These are phyloP conservation scores for Urosaurus nigricauda DNA, from an alignment of 2,797 vertebrate genomes.

Conservation along the genomic window DNA sequence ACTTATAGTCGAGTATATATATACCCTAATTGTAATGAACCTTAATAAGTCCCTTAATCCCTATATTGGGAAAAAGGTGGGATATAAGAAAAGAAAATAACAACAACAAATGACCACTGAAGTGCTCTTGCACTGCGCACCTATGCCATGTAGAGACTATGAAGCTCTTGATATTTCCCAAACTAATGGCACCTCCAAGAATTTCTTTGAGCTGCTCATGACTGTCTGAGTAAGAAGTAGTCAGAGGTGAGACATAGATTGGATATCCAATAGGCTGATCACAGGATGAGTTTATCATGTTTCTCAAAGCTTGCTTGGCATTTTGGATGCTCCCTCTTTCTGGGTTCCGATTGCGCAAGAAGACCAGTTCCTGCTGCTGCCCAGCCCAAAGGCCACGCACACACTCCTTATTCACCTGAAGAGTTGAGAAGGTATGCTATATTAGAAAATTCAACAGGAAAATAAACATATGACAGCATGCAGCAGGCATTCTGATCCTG, in stretches of 20 bases:
- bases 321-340: constrained; percentile 99
- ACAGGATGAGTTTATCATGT: constrained; percentile 99
- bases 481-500: background rate
- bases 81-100: no score
- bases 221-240: constrained; percentile 95
- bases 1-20: background rate
- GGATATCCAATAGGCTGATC: constrained; percentile 99
- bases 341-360: constrained; percentile 95
- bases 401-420: constrained; percentile 95
- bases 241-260: constrained; percentile 97
- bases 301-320: constrained; percentile 96
- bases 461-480: background rate
- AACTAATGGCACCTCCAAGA: constrained; percentile 95
- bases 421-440: constrained; percentile 23
- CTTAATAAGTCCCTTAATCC: no score
- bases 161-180: constrained; percentile 94
- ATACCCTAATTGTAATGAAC: background rate
- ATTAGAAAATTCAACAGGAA: constrained; percentile 34
- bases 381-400: constrained; percentile 98
- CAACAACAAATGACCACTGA: background rate
- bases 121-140: constrained; percentile 74
- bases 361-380: constrained; percentile 97
- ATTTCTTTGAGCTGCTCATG: constrained; percentile 93
- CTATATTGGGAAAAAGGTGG: no score
- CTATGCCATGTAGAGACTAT: constrained; percentile 97